Base-by-base conservation (phyloP, 1,140 invertebrate species). In the Leptinotarsa undecemlineata region DNA sequence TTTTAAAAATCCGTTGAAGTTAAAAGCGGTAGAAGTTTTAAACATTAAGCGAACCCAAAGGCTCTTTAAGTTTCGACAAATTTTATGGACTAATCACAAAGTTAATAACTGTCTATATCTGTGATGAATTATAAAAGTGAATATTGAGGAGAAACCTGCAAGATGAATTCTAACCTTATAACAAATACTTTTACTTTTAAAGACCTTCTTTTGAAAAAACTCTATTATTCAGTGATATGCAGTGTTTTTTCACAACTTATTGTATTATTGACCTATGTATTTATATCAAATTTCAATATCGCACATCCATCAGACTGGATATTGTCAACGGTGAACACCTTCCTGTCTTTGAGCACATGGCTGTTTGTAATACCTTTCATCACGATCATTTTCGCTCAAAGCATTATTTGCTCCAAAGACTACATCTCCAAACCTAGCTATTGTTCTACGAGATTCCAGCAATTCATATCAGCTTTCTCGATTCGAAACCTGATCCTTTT, bases 391-490 rank as follows among this genome's bases (percentile, higher is more conserved):
- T 85, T 89, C 47, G 77, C 88, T 3, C 89, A 90, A 80, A 88
- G 89, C n/a, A 78, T 90, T 2, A 83, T 89, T 2, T 87, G 88
- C 72, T 88, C 88, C n/a, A 90, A 90, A 81, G 87, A 87, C 73
- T 90, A 90, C 74, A 80, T 90, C 0, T 85, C 85, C 15, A 83
- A 85, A 48, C 82, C 86, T 15, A 76, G 85, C 0, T 90, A 89
- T 74, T 85, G 87, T 69, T 88, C 88, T 71, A 91, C 88, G 48
- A 87, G 90, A 83, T 91, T 92, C 78, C 84, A 86, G 23, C 89
- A 89, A 81, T 87, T 92, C 57, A 82, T 89, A 42, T 87, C 85
- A 60, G 84, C 90, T 73, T 90, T 92, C 79, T 88, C 88, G 1
- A n/a, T 88, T 0, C 88, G 89, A 74, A 92, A 91, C 81, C 75